These are phyloP conservation scores for Thunnus albacares DNA, from an alignment of 2,797 vertebrate genomes.

Conservation along the genomic window DNA sequence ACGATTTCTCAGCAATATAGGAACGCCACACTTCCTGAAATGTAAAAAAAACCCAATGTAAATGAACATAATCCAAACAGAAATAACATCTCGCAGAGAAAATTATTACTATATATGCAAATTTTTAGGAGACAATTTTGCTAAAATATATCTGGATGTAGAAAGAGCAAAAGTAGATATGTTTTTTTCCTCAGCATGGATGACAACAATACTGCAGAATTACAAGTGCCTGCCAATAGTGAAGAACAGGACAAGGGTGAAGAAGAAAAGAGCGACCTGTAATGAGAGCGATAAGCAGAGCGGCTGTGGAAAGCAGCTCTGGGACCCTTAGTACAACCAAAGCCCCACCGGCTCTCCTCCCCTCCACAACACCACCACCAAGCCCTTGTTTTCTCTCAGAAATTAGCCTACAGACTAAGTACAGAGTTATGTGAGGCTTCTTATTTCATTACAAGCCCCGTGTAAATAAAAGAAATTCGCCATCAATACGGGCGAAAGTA, in stretches of 20 bases:
- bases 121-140: background rate
- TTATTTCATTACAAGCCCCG: slow-evolving; percentile 87
- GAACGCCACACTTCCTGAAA: no score
- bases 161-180: background rate
- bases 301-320: slow-evolving; percentile 52
- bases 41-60: no score
- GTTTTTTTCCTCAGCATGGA: background rate
- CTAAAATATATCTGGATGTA: background rate
- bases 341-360: slow-evolving; percentile 64
- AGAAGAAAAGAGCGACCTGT: slow-evolving; percentile 53
- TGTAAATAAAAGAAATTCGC: slow-evolving; percentile 91
- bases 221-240: background rate
- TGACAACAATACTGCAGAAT: background rate
- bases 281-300: slow-evolving; percentile 54
- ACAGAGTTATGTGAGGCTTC: slow-evolving; percentile 84
- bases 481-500: slow-evolving; percentile 91
- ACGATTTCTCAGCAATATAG: no score
- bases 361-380: slow-evolving; percentile 44
- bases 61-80: no score
- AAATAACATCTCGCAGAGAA: background rate
- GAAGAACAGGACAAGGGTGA: slow-evolving; percentile 28
- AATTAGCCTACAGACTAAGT: slow-evolving; percentile 87
- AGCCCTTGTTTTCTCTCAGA: slow-evolving; percentile 74
- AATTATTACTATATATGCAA: background rate
- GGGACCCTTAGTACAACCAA: slow-evolving; percentile 83